phyloP scores from a whole-genome alignment of 2,797 vertebrate species.

The Acanthis flammea region DNA sequence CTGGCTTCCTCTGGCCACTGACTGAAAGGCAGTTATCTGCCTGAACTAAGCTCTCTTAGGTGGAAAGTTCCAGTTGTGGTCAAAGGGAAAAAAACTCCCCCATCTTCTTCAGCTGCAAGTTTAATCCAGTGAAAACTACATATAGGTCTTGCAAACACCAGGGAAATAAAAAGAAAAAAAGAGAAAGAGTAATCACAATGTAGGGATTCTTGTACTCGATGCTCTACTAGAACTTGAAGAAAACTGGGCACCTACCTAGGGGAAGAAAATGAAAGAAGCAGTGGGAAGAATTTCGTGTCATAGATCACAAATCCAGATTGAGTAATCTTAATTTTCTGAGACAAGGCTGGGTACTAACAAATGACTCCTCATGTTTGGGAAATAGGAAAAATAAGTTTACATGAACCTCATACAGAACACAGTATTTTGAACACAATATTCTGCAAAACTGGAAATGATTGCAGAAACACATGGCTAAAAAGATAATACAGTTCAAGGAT shows the following conservation, averaged over 20 bases:
- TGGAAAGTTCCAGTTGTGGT: neutral
- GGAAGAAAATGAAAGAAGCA: neutral
- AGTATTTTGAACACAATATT: neutral
- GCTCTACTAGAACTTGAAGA: neutral
- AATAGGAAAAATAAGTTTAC: neutral
- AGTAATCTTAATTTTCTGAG: neutral
- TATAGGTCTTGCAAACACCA: neutral
- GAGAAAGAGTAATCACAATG: neutral
- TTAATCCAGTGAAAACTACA: neutral
- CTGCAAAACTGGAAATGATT: neutral
- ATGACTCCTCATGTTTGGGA: neutral
- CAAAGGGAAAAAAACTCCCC: neutral
- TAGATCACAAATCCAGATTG: neutral
- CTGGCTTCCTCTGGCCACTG: neutral
- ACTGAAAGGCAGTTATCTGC: neutral
- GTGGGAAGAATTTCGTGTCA: neutral
- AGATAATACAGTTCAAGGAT: neutral
- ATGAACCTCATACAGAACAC: neutral
- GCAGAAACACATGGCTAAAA: neutral
- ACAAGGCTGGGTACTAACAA: neutral
- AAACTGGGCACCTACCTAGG: neutral
- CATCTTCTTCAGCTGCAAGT: neutral
- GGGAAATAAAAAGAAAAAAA: neutral
- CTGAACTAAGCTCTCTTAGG: neutral
- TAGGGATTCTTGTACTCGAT: neutral